Conservation (phyloP, 2,113 vertebrate genomes). For the Actinemys pallida region DNA sequence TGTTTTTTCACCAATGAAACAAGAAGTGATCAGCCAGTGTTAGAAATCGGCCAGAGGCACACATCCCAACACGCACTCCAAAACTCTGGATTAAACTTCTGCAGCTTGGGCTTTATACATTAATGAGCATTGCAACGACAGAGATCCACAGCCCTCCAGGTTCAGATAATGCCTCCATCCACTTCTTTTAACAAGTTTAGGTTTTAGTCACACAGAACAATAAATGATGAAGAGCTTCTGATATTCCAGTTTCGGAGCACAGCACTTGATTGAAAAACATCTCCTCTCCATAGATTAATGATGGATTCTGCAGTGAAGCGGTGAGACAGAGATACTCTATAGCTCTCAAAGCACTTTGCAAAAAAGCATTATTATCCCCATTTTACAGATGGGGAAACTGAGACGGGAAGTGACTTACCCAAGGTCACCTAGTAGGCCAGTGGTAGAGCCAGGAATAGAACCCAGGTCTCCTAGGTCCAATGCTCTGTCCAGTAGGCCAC, state of each 20-base stretch:
- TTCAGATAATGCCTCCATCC: background rate
- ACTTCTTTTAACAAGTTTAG: background rate
- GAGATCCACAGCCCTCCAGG: accelerated
- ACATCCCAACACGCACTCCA: accelerated
- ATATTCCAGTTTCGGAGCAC: background rate
- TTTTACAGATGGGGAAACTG: background rate
- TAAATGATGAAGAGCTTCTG: background rate
- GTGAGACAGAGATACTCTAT: background rate
- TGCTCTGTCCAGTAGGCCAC: background rate
- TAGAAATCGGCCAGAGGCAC: background rate
- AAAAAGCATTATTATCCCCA: background rate
- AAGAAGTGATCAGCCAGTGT: background rate
- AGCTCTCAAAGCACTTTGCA: background rate
- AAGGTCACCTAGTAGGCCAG: background rate
- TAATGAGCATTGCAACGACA: accelerated
- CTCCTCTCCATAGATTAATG: background rate
- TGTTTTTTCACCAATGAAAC: background rate
- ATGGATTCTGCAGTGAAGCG: background rate
- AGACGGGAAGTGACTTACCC: background rate
- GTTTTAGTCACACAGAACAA: background rate
- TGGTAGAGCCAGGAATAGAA: background rate
- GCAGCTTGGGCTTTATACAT: accelerated
- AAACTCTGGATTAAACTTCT: accelerated
- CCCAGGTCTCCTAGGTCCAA: background rate
- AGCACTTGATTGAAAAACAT: background rate